phyloP scores from a whole-genome alignment of 2,797 vertebrate species.

The Fringilla coelebs region DNA sequence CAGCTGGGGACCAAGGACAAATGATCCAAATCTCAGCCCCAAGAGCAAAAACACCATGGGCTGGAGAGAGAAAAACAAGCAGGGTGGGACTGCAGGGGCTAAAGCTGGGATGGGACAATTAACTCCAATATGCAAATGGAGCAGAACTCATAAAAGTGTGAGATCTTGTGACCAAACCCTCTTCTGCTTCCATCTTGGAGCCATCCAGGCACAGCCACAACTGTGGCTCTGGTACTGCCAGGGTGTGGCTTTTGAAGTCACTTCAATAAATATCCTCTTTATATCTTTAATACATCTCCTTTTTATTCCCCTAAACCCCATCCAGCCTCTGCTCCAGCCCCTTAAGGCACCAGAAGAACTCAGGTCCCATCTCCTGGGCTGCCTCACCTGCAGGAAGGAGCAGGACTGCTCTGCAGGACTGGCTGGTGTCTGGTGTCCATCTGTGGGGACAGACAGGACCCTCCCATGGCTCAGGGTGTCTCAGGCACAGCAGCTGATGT shows the following conservation, averaged over 20 bases:
- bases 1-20: neutral
- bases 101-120: neutral
- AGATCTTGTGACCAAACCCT: neutral
- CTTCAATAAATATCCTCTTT: no score
- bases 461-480: fast-evolving
- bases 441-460: neutral
- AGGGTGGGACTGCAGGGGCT: neutral
- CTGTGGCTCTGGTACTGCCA: neutral
- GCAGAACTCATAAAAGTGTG: neutral
- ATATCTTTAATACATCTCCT: neutral
- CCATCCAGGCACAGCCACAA: neutral
- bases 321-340: neutral
- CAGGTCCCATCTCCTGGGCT: neutral
- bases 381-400: neutral
- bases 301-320: neutral
- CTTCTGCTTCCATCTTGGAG: neutral
- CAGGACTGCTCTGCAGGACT: neutral
- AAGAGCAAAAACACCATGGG: no score
- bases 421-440: neutral
- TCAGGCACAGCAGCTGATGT: neutral
- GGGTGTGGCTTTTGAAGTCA: neutral
- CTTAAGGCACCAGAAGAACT: neutral
- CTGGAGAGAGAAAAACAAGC: neutral
- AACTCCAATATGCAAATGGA: neutral
- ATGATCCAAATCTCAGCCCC: neutral